Evolutionary conservation across 2,888 invertebrate genomes (phyloP), one percentile per base, ranked within the genome.

Genomic region (Neria commutata): DNA sequence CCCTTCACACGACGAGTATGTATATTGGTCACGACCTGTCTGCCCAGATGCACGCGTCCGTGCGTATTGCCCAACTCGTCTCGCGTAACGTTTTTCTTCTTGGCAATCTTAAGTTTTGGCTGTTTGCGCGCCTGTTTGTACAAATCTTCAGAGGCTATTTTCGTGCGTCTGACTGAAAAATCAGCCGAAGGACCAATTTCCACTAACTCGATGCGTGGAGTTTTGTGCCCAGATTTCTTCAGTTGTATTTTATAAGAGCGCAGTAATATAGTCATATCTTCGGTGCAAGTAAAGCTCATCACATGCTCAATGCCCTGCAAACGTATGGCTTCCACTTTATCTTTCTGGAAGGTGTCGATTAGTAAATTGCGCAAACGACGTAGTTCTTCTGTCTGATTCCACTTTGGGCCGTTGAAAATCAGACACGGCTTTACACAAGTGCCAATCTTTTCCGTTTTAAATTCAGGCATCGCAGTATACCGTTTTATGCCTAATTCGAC

Each of bases 281-380:
- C 85, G 2, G 88, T 86, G 3, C 91, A 91, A 37, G 95, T 94
- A 75, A 99, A 94, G 80, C 92, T 91, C 23, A 98, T 82, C 0
- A 92, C 92, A 84, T 97, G 95, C 77, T 99, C 98, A 61, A 99
- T 85, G 0, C 98, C 98, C 76, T 95, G 92, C 11, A 98, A 83
- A 61, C 96, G 87, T 48, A 99, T 87, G 47, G 91, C 88, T 55
- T 90, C 88, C 0, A 81, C 77, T 60, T 77, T 80, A 8, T 81
- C 81, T n/a, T 79, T 75, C 64, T 95, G 89, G 81, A 98, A 98
- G 82, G 96, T 92, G 82, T 99, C 99, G 68, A 90, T 86, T 56
- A 99, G 86, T 33, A 99, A 81, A 75, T 92, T 97, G 76, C 94
- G 94, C 19, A 98, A 83, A 65, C 96, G 87, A 68, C 88, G 88